Conservation (phyloP, 1,140 invertebrate genomes). For the Chionoecetes opilio region DNA sequence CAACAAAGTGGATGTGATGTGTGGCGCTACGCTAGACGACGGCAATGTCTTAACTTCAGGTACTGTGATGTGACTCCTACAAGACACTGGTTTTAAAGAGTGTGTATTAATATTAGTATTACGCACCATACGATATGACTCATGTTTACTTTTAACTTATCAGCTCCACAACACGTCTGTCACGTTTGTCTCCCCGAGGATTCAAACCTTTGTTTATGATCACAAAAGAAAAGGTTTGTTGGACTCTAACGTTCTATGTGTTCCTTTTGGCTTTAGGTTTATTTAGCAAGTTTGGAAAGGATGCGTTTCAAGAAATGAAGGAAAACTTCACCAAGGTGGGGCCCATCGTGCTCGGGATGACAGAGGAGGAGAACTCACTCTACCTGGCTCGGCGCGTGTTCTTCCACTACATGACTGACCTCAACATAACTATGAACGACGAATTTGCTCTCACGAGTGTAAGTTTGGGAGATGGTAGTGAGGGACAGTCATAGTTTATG, state of each 20-base stretch:
- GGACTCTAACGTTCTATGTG: too few relatives aligned
- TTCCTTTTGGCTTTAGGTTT: not conserved
- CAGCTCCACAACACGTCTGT: too few relatives aligned
- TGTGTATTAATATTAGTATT: too few relatives aligned
- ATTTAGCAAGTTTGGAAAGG: not conserved
- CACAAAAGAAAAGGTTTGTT: too few relatives aligned
- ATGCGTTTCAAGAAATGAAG: not conserved
- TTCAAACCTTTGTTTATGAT: too few relatives aligned
- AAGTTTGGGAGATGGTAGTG: not conserved
- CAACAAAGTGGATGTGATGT: constrained; percentile 50
- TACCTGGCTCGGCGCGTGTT: not conserved
- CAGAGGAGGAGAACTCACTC: not conserved
- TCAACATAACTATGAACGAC: not conserved
- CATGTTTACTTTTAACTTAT: too few relatives aligned
- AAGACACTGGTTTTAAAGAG: too few relatives aligned
- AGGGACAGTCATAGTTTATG: not conserved
- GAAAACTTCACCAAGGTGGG: not conserved
- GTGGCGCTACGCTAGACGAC: constrained; percentile 1
- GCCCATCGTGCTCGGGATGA: not conserved
- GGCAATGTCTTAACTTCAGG: not conserved
- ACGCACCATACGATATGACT: too few relatives aligned
- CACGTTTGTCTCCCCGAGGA: too few relatives aligned
- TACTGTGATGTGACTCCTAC: too few relatives aligned
- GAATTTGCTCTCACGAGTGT: not conserved
- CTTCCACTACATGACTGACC: not conserved